These are phyloP conservation scores for Aurelia aurita complex sp. Pacific DNA, from an alignment of 30 jellyfish, hydroid and myxozoan species.

Conservation along the genomic window DNA sequence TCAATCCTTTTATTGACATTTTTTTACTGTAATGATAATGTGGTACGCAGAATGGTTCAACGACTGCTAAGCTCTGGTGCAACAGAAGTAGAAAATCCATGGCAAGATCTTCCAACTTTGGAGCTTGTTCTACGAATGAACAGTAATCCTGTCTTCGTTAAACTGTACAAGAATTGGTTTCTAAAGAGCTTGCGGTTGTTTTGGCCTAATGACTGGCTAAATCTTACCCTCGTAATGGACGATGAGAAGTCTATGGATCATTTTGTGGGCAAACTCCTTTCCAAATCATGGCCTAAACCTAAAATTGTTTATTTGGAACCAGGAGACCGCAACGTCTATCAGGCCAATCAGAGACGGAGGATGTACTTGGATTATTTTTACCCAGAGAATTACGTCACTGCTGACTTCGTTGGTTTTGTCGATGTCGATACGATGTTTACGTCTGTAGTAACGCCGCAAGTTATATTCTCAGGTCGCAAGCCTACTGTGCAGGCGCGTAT, in stretches of 20 bases:
- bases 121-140: constrained; percentile 49
- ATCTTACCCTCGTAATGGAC: constrained; percentile 52
- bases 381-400: constrained; percentile 43
- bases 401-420: constrained; percentile 71
- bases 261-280: constrained; percentile 30
- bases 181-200: constrained; percentile 42
- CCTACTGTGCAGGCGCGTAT: constrained; percentile 49
- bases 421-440: constrained; percentile 71
- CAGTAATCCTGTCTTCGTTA: constrained; percentile 37
- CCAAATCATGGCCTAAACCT: constrained; percentile 52
- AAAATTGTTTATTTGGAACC: constrained; percentile 45
- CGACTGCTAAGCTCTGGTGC: background rate
- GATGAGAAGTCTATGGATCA: constrained; percentile 59
- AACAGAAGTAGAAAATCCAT: background rate
- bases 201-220: constrained; percentile 47
- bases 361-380: constrained; percentile 57
- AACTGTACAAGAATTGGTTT: constrained; percentile 25
- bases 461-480: constrained; percentile 9
- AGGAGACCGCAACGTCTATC: constrained; percentile 15
- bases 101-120: constrained; percentile 25
- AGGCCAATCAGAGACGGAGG: constrained; percentile 33
- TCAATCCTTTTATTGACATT: background rate
- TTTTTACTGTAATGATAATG: background rate
- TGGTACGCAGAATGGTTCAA: background rate
- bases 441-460: constrained; percentile 64